These are phyloP conservation scores for Glyphotaelius pellucidus DNA, from an alignment of 2,888 invertebrate species.

Conservation along the genomic window DNA sequence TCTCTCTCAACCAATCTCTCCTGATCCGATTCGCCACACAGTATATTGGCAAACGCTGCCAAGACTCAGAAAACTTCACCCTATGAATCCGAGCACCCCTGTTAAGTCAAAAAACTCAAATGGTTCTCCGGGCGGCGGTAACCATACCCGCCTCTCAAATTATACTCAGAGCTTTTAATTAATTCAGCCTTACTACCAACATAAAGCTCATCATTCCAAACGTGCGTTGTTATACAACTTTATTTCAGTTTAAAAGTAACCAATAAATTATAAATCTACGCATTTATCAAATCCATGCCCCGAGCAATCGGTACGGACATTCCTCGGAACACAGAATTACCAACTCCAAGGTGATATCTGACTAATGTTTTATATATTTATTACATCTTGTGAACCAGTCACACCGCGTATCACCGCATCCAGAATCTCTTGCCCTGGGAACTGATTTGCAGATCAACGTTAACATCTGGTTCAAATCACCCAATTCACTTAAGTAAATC, in stretches of 20 bases:
- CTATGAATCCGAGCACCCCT: too few species aligned
- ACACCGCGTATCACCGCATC: neutral
- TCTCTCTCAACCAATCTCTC: too few species aligned
- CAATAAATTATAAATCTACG: neutral
- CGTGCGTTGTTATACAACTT: neutral
- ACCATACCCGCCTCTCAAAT: too few species aligned
- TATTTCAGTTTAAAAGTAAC: neutral
- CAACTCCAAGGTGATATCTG: constrained; percentile 16
- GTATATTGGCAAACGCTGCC: too few species aligned
- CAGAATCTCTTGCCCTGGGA: constrained; percentile 38
- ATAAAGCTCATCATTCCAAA: neutral
- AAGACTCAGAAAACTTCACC: too few species aligned
- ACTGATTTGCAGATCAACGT: constrained; percentile 34
- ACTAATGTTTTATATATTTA: neutral
- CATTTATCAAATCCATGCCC: neutral
- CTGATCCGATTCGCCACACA: too few species aligned
- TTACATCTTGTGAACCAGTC: neutral
- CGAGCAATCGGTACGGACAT: neutral
- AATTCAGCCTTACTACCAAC: too few species aligned
- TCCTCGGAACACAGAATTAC: neutral
- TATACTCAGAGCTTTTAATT: too few species aligned
- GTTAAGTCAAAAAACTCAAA: too few species aligned
- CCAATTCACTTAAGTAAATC: constrained; percentile 12
- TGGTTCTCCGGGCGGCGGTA: too few species aligned
- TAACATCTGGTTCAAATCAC: constrained; percentile 43